phyloP scores from a whole-genome alignment of 2,113 vertebrate genomes.

The Polypterus senegalus region DNA sequence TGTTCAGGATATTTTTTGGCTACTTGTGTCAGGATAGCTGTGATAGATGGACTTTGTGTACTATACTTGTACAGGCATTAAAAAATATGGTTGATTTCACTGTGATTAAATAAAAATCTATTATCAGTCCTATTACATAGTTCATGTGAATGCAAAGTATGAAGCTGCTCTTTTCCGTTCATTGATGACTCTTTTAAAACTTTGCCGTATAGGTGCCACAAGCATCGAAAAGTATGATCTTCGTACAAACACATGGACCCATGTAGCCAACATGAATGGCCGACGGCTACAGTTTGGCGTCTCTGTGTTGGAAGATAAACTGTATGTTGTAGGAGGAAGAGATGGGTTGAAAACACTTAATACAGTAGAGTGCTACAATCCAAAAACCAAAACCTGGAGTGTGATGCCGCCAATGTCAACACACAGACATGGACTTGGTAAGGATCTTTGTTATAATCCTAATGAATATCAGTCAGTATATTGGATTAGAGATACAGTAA shows the following conservation, averaged over 20 bases:
- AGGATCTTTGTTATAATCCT: conserved; percentile 11
- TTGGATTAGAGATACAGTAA: too few species aligned
- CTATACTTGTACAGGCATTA: too few species aligned
- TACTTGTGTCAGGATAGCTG: too few species aligned
- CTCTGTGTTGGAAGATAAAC: conserved; percentile 77
- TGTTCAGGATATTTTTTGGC: too few species aligned
- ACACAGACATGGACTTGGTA: conserved; percentile 89
- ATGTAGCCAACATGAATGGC: conserved; percentile 93
- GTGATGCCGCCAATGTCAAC: conserved; percentile 97
- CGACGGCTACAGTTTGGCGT: conserved; percentile 88
- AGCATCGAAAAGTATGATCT: conserved; percentile 96
- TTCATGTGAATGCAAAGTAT: too few species aligned
- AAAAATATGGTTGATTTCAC: too few species aligned
- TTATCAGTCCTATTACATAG: too few species aligned
- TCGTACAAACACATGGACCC: conserved; percentile 81
- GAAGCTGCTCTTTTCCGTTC: too few species aligned
- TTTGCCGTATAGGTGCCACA: conserved; percentile 66
- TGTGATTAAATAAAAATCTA: too few species aligned
- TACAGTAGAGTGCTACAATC: conserved; percentile 94
- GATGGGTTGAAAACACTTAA: conserved; percentile 94
- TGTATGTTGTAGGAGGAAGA: conserved; percentile 89
- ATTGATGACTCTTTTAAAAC: too few species aligned
- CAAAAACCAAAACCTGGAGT: conserved; percentile 87
- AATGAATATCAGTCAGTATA: too few species aligned
- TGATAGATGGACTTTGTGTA: too few species aligned